Evolutionary conservation across 1,140 invertebrate genomes (phyloP), one percentile per base, ranked within the genome.

Genomic region (Wasmannia auropunctata): DNA sequence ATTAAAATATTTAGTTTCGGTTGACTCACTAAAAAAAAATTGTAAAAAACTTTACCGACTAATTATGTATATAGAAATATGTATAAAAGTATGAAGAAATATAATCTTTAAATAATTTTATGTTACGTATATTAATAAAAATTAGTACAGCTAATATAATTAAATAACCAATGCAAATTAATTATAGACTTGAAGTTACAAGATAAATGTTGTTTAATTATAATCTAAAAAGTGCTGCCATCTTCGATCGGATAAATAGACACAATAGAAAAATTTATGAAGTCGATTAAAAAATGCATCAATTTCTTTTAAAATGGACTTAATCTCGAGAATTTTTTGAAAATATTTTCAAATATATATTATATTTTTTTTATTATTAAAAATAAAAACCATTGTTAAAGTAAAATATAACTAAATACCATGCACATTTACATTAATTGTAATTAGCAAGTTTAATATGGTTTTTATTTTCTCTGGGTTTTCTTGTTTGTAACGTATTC

Each of bases 161-260:
- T 25, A 63, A 46, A 46, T 7, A 19, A 4, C 49, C 4, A 40
- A 3, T 31, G 5, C 8, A 5, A 63, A 1, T 62, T 76, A 63
- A 63, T 63, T 46, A 76, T 46, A 34, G 14, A 65, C n/a, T 34
- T 65, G 3, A 46, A 31, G 2, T 49, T 28, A 16, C 25, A 49
- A 69, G 10, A 46, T 49, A 22, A 22, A n/a, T 46, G 4, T 72
- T 49, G 10, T 28, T 49, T 49, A 14, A 72, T 6, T 67, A 37
- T 67, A n/a, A n/a, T 16, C 19, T 10, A 51, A 72, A 72, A 72
- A 51, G 43, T 72, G 69, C 46, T 72, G 46, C 69, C 43, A 51
- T n/a, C 69, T 51, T 72, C 2, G 28, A 28, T 28, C 34, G 5
- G 11, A 37, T 1, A 51, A 51, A 54, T n/a, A 54, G 2, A n/a